phyloP scores from a whole-genome alignment of 2,888 invertebrate genomes.

The Tiliacea aurago region DNA sequence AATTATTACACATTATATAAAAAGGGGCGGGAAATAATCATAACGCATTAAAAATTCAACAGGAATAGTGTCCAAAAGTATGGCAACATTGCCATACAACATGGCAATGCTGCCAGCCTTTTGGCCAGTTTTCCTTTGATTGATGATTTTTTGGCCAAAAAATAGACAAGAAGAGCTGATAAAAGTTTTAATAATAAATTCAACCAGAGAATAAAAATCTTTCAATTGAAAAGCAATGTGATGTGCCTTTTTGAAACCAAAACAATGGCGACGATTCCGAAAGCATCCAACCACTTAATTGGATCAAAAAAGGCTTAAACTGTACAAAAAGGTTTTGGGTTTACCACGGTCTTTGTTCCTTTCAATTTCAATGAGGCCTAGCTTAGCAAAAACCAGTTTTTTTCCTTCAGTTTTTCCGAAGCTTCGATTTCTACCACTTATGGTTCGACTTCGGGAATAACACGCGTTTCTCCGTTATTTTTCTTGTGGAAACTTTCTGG shows the following conservation, averaged over 20 bases:
- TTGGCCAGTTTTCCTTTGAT: too few species aligned
- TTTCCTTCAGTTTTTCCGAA: constrained; percentile 15
- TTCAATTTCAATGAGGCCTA: constrained; percentile 40
- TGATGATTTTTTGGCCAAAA: too few species aligned
- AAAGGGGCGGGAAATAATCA: too few species aligned
- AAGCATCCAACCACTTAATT: constrained; percentile 33
- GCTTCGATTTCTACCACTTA: constrained; percentile 25
- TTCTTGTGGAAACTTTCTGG: constrained; percentile 33
- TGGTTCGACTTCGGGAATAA: constrained; percentile 19
- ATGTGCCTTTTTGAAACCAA: constrained; percentile 28
- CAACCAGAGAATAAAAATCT: constrained; percentile 6
- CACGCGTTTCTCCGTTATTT: constrained; percentile 37
- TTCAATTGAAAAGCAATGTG: constrained; percentile 7
- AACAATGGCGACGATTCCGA: constrained; percentile 27
- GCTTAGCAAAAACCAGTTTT: constrained; percentile 44
- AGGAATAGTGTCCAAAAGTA: neutral
- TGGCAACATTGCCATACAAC: neutral
- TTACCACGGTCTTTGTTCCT: constrained; percentile 50
- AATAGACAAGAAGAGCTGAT: too few species aligned
- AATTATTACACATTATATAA: too few species aligned
- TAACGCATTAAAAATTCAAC: too few species aligned
- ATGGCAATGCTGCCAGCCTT: neutral
- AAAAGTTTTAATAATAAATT: neutral
- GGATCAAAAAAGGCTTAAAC: constrained; percentile 48
- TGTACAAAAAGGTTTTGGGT: constrained; percentile 38